Evolutionary conservation across 2,113 vertebrate species (phyloP).

Genomic region (Mystacornis crossleyi): DNA sequence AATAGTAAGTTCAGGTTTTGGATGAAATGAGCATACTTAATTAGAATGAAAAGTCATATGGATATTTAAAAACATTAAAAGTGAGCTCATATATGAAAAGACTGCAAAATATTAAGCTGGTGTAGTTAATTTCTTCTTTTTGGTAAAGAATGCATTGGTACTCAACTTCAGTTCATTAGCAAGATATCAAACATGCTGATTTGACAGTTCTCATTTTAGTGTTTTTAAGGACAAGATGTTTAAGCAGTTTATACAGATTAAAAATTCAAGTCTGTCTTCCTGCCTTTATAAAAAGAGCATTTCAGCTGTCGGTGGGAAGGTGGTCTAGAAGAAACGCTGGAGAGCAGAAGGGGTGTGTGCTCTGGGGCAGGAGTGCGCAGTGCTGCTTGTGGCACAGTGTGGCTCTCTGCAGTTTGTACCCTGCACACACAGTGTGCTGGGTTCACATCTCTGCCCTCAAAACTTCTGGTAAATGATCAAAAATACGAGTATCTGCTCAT

Average conservation of each 20-base stretch:
- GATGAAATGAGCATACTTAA: background rate
- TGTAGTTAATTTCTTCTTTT: background rate
- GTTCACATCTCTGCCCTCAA: background rate
- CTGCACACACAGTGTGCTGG: fast-evolving
- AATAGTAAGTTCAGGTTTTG: background rate
- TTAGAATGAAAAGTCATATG: background rate
- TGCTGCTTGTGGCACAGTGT: background rate
- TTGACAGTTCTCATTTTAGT: background rate
- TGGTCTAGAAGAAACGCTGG: background rate
- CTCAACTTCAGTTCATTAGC: background rate
- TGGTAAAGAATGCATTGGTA: background rate
- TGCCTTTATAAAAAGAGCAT: background rate
- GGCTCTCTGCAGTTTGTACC: background rate
- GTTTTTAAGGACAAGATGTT: background rate
- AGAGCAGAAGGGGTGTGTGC: background rate
- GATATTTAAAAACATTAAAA: background rate
- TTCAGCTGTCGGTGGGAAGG: background rate
- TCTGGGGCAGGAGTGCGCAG: background rate
- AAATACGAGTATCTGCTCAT: background rate
- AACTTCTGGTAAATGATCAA: background rate
- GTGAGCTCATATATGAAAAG: background rate
- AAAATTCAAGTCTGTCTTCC: background rate
- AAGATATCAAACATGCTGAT: background rate
- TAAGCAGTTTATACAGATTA: background rate
- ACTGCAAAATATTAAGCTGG: background rate